These are phyloP conservation scores for Hypercompe scribonia DNA, from an alignment of 2,888 invertebrate species.

Conservation along the genomic window DNA sequence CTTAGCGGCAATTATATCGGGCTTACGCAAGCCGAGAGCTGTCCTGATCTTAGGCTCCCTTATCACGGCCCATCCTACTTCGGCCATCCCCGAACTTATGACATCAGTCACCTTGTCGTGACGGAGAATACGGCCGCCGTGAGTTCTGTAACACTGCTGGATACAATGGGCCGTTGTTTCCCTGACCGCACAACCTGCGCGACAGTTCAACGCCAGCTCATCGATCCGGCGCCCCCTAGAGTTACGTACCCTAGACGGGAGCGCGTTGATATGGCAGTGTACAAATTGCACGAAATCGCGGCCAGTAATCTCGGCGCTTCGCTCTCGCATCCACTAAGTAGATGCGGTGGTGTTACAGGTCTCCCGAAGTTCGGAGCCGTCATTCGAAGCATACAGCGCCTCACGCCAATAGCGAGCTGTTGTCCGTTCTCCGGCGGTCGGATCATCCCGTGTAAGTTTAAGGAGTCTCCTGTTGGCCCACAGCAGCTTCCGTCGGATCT, in stretches of 20 bases:
- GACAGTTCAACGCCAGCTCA: conserved; percentile 48
- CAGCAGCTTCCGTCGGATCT: too few species aligned
- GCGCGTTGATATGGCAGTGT: conserved; percentile 25
- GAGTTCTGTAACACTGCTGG: conserved; percentile 60
- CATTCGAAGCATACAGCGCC: background rate
- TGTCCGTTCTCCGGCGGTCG: background rate
- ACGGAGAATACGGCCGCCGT: conserved; percentile 56
- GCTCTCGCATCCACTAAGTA: background rate
- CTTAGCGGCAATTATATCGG: conserved; percentile 53
- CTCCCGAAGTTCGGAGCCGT: background rate
- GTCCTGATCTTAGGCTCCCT: conserved; percentile 38
- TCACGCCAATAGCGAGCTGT: background rate
- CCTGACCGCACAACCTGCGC: conserved; percentile 54
- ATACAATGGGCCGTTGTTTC: conserved; percentile 57
- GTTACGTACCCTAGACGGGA: conserved; percentile 30
- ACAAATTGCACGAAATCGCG: conserved; percentile 33
- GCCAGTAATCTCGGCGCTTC: conserved; percentile 20
- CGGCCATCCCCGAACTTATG: conserved; percentile 50
- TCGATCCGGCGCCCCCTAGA: conserved; percentile 17
- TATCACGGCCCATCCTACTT: background rate
- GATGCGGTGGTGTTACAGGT: background rate
- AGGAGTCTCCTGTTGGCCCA: background rate
- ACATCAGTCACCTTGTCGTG: conserved; percentile 46
- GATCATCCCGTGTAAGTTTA: background rate
- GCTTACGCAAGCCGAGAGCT: conserved; percentile 52